Base-by-base conservation (phyloP, 53 echinoderm and acorn worm genomes). In the Stichopus horrens region DNA sequence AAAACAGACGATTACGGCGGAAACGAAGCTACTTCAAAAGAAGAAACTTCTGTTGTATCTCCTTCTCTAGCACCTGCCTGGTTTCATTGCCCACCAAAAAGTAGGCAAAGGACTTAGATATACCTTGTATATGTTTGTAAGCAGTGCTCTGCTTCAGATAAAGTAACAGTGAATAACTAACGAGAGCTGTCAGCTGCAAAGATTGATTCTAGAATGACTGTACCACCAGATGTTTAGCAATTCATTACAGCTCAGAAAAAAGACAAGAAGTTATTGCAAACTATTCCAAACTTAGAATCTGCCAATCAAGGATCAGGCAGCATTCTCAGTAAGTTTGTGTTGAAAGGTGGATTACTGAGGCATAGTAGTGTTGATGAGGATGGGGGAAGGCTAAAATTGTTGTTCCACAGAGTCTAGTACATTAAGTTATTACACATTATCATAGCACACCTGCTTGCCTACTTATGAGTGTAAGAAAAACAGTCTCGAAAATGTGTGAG, bases 391-490 rank as follows among this genome's bases (percentile, higher is more conserved):
- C 37, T 37, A 68, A 52, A 52, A 21, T 52, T 52, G 73, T 67
- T 13, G 86, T 52, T 22, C 23, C 86, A 18, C 16, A 86, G 66
- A 14, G 9, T 14, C 51, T 68, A 7, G 22, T 71, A 5, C 20
- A 86, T 67, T 0, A n/a, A 23, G 86, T 71, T 14, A 86, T 71
- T 68, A 73, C 52, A 37, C 86, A 86, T 37, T 88, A 83, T 57
- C 93, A 91, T 77, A 83, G 9, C 9, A 54, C 74, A 23, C 91
- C 93, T 7, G 90, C 68, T 7, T 89, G 86, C 19, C 92, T 90
- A 13, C 92, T 92, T 71, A 74, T 92, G n/a, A 92, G 94, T 11
- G 65, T 92, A n/a, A 87, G 79, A 21, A 94, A 94, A 76, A 94
- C 94, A 21, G 54, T 92, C 5, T 74, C 81, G 1, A 74, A 77